Evolutionary conservation across 2,797 vertebrate genomes (phyloP), one percentile per base, ranked within the genome.

Genomic region (Aphelocoma californica): DNA sequence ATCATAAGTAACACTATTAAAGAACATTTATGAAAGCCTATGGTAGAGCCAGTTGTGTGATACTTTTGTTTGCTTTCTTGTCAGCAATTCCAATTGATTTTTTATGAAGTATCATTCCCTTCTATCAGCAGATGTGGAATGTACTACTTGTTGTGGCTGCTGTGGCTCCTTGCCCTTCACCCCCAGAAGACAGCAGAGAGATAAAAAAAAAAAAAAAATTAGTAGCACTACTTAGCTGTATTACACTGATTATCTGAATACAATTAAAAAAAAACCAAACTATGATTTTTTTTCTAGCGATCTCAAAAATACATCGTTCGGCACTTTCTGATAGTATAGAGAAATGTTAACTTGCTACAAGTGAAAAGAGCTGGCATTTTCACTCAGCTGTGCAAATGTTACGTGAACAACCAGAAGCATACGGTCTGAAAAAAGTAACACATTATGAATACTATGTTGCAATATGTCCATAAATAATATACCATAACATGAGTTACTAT

Each of bases 401-500:
- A 71, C 2, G 0, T 65, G 86, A 90, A 88, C 65, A 91, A 81
- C 61, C 53, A 87, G 65, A 80, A 94, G 81, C 86, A 83, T 53
- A 70, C 10, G 1, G 65, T 94, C 79, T 74, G 77, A 89, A 81
- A 92, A 88, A 95, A 91, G 36, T 8, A 80, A 62, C 34, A 29
- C 31, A 31, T 93, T 78, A 85, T 26, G 53, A 94, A 71, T 64
- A 86, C 31, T 91, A 6, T 67, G 65, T 81, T 86, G 84, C 81
- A 93, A 83, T 88, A 74, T 42, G 42, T 38, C 79, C 84, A 64
- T 89, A 96, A 94, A 87, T 81, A 92, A 93, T 51, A 81, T 24
- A 71, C 31, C 51, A 69, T 65, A 94, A 86, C 32, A 42, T 42
- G 44, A 93, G 92, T 93, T 94, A 65, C 92, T 90, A 93, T 92